Conservation (phyloP, 2,888 invertebrate species). For the Melanostoma mellinum region DNA sequence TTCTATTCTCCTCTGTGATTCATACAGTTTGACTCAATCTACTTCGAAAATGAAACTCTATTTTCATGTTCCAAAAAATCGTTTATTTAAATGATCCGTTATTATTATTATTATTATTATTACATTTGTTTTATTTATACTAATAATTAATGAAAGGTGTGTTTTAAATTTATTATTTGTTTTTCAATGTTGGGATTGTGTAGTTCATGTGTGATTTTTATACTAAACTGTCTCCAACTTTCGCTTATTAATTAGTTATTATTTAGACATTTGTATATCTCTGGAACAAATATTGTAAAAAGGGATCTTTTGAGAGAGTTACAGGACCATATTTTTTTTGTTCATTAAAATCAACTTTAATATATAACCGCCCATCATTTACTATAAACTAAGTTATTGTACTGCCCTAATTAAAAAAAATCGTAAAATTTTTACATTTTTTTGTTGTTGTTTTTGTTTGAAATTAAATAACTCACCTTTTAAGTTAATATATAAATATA, state of each 20-base stretch:
- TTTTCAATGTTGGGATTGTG: conserved; percentile 42
- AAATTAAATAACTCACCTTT: conserved; percentile 50
- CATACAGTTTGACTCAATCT: too few relatives aligned
- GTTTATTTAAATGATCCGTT: conserved; percentile 60
- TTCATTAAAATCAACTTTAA: background rate
- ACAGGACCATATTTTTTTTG: conserved; percentile 24
- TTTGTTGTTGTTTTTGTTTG: conserved; percentile 19
- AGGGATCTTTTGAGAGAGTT: conserved; percentile 36
- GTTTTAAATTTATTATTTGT: conserved; percentile 19
- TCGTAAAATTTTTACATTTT: conserved; percentile 9
- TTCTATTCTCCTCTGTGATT: too few relatives aligned
- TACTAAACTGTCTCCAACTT: background rate
- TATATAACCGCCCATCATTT: conserved; percentile 27
- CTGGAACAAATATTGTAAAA: conserved; percentile 24
- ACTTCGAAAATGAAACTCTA: background rate
- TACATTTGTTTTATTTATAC: conserved; percentile 48
- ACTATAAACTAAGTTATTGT: conserved; percentile 22
- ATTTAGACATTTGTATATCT: conserved; percentile 29
- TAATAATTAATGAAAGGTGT: conserved; percentile 42
- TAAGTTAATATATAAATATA: conserved; percentile 67
- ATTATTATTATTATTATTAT: conserved; percentile 44
- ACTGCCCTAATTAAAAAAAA: conserved; percentile 35
- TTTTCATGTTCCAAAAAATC: conserved; percentile 61
- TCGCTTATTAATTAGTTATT: conserved; percentile 40
- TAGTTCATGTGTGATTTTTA: conserved; percentile 25